Conservation (phyloP, 64 coral and sea anemone genomes). For the Stichodactyla helianthus region DNA sequence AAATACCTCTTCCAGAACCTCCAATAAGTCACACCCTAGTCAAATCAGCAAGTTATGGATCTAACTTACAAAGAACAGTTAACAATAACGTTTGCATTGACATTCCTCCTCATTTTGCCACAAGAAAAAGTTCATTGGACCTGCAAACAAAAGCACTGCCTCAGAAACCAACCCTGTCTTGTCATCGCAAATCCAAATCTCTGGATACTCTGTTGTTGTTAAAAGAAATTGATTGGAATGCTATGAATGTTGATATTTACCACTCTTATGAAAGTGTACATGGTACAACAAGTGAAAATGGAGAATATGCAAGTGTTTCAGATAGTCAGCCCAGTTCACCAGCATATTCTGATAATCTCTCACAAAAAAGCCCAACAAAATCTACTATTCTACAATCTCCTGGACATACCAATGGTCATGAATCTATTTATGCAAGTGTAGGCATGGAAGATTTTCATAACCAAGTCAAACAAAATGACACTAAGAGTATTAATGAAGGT, state of each 20-base stretch:
- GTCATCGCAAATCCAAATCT: slow-evolving; percentile 79
- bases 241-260: slow-evolving; percentile 57
- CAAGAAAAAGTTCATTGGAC: slow-evolving; percentile 46
- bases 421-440: slow-evolving; percentile 64
- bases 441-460: slow-evolving; percentile 1
- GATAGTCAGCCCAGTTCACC: slow-evolving; percentile 24
- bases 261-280: slow-evolving; percentile 81
- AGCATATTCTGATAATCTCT: slow-evolving; percentile 9
- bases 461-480: background rate
- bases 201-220: slow-evolving; percentile 78
- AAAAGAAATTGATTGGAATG: slow-evolving; percentile 50
- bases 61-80: slow-evolving; percentile 32
- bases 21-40: slow-evolving; percentile 26
- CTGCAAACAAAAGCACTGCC: slow-evolving; percentile 3
- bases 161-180: slow-evolving; percentile 39
- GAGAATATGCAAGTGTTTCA: slow-evolving; percentile 63
- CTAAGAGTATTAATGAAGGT: slow-evolving; percentile 10
- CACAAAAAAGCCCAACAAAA: slow-evolving; percentile 2
- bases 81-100: slow-evolving; percentile 46
- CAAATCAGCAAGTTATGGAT: slow-evolving; percentile 81
- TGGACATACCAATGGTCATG: slow-evolving; percentile 21
- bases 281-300: slow-evolving; percentile 5
- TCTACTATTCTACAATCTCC: background rate
- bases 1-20: slow-evolving; percentile 36
- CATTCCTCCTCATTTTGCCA: slow-evolving; percentile 14